Conservation (phyloP, 1,140 invertebrate genomes). For the Maniola jurtina region DNA sequence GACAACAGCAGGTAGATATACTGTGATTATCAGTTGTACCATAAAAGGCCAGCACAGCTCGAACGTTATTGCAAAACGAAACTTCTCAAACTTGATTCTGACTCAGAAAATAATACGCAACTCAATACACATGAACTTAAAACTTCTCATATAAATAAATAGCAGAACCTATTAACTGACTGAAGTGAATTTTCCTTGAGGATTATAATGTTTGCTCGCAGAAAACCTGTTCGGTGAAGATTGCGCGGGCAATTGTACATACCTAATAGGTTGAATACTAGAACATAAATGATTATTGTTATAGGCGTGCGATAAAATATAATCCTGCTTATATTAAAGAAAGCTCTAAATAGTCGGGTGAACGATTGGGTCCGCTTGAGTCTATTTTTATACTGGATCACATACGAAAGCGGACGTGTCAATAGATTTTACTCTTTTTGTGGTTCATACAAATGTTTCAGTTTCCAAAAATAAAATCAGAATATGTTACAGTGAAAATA, state of each 20-base stretch:
- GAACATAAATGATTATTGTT: too few species aligned
- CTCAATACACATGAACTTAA: background rate
- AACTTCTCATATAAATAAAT: background rate
- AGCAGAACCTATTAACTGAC: background rate
- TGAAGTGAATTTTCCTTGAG: background rate
- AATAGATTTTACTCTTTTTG: slow-evolving; percentile 45
- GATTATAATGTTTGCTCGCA: too few species aligned
- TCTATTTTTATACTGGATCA: slow-evolving; percentile 55
- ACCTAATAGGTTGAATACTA: background rate
- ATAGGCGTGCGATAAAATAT: background rate
- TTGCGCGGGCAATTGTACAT: too few species aligned
- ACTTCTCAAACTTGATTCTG: slow-evolving; percentile 48
- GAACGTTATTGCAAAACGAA: slow-evolving; percentile 52
- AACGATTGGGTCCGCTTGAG: slow-evolving; percentile 29
- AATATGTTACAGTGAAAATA: background rate
- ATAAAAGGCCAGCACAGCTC: slow-evolving; percentile 52
- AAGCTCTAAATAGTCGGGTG: slow-evolving; percentile 8
- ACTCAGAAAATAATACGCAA: slow-evolving; percentile 44
- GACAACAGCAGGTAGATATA: slow-evolving; percentile 19
- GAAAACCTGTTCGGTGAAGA: too few species aligned
- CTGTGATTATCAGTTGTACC: slow-evolving; percentile 39
- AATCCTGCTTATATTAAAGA: slow-evolving; percentile 2
- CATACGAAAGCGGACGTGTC: slow-evolving; percentile 57
- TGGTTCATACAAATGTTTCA: slow-evolving; percentile 18
- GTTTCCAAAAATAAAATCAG: too few species aligned